Percentiles rank a stretch among this genome's conserved stretches.
phyloP scores from a whole-genome alignment of 2,797 vertebrate genomes.

The Okamejei kenojei region DNA sequence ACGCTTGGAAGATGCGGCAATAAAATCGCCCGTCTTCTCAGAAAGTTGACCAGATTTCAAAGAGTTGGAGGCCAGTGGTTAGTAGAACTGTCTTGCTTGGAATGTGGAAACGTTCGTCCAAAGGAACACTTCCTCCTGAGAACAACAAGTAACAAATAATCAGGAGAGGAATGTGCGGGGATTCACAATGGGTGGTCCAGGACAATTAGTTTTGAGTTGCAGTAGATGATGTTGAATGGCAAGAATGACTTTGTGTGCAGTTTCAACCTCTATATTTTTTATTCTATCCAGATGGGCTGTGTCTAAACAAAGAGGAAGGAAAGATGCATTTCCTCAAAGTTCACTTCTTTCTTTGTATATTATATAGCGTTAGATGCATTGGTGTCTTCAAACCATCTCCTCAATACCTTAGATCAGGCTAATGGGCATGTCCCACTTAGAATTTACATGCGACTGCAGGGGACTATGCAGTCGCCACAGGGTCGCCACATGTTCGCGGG shows the following conservation, averaged over 20 bases:
- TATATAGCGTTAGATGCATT: no score
- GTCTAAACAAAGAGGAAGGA: neutral
- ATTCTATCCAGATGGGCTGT: neutral
- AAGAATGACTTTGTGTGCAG: neutral
- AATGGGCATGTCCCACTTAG: no score
- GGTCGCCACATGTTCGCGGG: no score
- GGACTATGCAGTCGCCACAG: no score
- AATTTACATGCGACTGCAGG: no score
- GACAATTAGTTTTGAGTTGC: neutral
- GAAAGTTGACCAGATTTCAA: neutral
- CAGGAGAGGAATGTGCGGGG: neutral
- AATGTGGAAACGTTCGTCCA: neutral
- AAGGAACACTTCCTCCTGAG: neutral
- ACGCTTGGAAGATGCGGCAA: neutral
- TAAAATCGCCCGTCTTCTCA: neutral
- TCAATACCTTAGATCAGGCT: no score
- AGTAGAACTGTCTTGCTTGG: neutral
- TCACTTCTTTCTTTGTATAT: no score
- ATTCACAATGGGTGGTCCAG: neutral
- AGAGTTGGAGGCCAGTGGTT: neutral
- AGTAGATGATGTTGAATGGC: neutral
- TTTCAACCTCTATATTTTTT: neutral
- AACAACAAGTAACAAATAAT: neutral
- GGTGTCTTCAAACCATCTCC: no score
- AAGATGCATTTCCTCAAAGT: neutral